A percentile compares a stretch with the other conserved stretches of the same genome.
These are phyloP conservation scores for Myotis findleyi DNA, from an alignment of 2,797 vertebrate species.

Conservation along the genomic window DNA sequence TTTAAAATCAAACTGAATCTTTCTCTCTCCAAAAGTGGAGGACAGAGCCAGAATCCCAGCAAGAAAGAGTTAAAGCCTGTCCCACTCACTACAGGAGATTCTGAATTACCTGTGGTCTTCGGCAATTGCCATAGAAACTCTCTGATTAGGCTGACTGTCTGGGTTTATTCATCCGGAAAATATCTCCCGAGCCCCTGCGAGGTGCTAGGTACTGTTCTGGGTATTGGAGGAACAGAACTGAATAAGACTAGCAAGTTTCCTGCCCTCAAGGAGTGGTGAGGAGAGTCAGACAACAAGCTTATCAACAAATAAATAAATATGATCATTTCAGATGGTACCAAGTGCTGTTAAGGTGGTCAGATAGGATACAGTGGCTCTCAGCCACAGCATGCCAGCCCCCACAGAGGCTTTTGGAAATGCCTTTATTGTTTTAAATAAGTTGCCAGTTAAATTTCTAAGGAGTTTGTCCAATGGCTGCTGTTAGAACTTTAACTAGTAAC, in stretches of 20 bases:
- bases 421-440: conserved; percentile 7
- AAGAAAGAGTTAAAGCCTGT: conserved; percentile 35
- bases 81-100: background rate
- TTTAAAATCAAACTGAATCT: conserved; percentile 55
- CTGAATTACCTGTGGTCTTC: background rate
- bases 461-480: background rate
- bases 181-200: background rate
- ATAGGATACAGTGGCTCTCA: background rate
- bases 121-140: background rate
- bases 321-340: background rate
- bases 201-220: background rate
- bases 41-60: background rate
- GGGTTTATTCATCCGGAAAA: background rate
- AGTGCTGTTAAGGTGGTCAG: background rate
- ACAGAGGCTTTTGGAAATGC: background rate
- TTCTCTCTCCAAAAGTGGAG: conserved; percentile 30
- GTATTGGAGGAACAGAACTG: background rate
- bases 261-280: background rate
- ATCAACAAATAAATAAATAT: background rate
- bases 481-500: conserved; percentile 26
- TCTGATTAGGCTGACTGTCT: background rate
- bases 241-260: background rate
- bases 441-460: background rate
- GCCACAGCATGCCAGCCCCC: background rate
- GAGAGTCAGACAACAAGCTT: background rate